phyloP scores from a whole-genome alignment of 2,113 vertebrate genomes.

The Pseudonaja textilis region DNA sequence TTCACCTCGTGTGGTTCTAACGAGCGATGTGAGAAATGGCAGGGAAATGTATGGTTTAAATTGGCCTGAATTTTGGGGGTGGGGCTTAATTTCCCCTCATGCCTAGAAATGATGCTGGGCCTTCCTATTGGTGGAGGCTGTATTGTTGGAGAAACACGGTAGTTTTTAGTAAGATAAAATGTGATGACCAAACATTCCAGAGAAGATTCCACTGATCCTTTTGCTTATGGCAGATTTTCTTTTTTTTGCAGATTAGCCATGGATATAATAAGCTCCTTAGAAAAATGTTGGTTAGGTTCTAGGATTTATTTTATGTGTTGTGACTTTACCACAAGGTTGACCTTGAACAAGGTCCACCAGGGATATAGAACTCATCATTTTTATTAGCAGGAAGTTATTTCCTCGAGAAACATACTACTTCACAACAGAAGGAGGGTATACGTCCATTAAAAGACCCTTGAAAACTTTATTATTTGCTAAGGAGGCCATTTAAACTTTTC shows the following conservation, averaged over 20 bases:
- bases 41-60: too few relatives aligned
- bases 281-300: not conserved
- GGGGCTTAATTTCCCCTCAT: too few relatives aligned
- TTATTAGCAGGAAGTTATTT: not conserved
- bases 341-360: not conserved
- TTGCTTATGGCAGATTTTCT: not conserved
- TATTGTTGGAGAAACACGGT: too few relatives aligned
- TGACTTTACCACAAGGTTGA: not conserved
- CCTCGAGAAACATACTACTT: not conserved
- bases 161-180: not conserved
- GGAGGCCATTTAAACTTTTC: not conserved
- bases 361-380: not conserved
- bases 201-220: not conserved
- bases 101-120: too few relatives aligned
- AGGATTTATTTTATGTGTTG: not conserved
- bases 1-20: too few relatives aligned
- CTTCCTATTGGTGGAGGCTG: too few relatives aligned
- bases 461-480: not conserved
- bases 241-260: not conserved
- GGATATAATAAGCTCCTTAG: not conserved
- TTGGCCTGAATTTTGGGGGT: too few relatives aligned
- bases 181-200: not conserved
- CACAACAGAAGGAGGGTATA: not conserved
- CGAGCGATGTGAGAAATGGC: too few relatives aligned
- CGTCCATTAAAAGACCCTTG: not conserved